Evolutionary conservation across 2,888 invertebrate species (phyloP).

Genomic region (Drosophila anceps): DNA sequence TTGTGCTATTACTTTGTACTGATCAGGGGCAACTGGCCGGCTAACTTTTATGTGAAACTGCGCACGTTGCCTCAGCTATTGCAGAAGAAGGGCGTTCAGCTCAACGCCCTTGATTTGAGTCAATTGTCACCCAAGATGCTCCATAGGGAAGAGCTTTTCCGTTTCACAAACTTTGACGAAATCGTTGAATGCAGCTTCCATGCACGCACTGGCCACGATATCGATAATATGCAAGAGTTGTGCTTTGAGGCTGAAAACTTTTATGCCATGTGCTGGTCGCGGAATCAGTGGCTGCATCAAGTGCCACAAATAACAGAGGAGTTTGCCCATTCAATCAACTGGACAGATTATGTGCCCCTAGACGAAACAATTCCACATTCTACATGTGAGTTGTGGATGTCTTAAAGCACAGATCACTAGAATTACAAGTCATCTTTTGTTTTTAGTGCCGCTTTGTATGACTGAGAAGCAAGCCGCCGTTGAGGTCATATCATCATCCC

Average conservation of each 20-base stretch:
- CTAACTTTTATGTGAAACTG: conserved; percentile 48
- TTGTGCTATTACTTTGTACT: conserved; percentile 45
- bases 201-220: conserved; percentile 16
- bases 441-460: conserved; percentile 38
- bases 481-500: neutral
- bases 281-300: conserved; percentile 51
- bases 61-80: conserved; percentile 37
- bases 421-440: accelerated
- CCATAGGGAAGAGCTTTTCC: conserved; percentile 47
- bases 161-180: conserved; percentile 45
- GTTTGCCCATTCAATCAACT: neutral
- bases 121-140: conserved; percentile 65
- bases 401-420: accelerated
- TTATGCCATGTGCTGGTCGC: conserved; percentile 58
- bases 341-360: neutral
- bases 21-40: conserved; percentile 57
- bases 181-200: conserved; percentile 39
- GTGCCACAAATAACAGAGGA: conserved; percentile 42
- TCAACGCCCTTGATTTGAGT: conserved; percentile 31
- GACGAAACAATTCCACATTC: neutral
- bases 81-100: conserved; percentile 46
- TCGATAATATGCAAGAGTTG: conserved; percentile 15
- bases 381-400: conserved; percentile 2
- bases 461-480: too few relatives aligned
- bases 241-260: conserved; percentile 26